Base-by-base conservation (phyloP, 2,797 vertebrate genomes). In the Gadopsis marmoratus region DNA sequence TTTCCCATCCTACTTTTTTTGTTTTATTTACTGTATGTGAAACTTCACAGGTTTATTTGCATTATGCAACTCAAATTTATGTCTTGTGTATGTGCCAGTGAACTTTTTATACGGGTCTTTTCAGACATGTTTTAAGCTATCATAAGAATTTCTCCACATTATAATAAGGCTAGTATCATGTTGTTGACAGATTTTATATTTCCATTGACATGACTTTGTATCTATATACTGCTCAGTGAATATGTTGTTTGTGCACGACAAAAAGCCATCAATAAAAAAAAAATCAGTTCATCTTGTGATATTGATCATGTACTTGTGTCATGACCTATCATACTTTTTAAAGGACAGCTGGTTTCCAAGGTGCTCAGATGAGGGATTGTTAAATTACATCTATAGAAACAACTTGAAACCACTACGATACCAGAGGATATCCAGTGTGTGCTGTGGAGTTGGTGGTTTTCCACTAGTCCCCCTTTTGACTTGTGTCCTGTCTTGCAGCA, bases 401-500 rank as follows among this genome's bases (percentile, higher is more conserved):
- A 16, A 45, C 19, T 54, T 54, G 23, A 55, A 47, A 17, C n/a
- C 29, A 45, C 10, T 31, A 29, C 31, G 2, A 4, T 4, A 19
- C 23, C 17, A 26, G 0, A 21, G 6, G 14, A 26, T 47, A 39
- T 51, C n/a, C 14, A 37, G 16, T 50, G 23, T 43, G 54, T 53
- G 16, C 43, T 14, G 17, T 13, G 39, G 12, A 37, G 19, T 10
- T 29, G 41, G 14, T 43, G 33, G 35, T 21, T 66, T 41, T 26
- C 8, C 35, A 54, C 16, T 7, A 7, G 26, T 17, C 68, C 12
- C 23, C 13, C 10, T 26, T 59, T 29, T 41, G 29, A 26, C 29
- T 45, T 48, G 31, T 29, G 74, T 55, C 48, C 39, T 67, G 74
- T 43, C 51, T 53, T 72, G 50, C 67, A 73, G 63, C 94, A 94